These are phyloP conservation scores for Recurvirostra avosetta DNA, from an alignment of 2,113 vertebrate genomes.

Conservation along the genomic window DNA sequence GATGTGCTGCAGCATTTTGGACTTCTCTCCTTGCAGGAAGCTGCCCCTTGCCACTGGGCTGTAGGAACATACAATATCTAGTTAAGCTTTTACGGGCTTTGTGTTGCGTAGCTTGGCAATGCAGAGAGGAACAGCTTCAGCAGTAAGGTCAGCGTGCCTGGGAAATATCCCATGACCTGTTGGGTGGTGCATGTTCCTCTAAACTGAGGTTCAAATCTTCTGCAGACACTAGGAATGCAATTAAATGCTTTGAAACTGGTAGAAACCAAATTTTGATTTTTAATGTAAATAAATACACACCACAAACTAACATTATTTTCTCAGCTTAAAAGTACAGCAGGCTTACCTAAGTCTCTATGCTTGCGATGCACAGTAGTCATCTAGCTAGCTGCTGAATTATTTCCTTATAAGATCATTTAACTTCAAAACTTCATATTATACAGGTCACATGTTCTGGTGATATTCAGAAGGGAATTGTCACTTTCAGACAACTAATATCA, in stretches of 20 bases:
- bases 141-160: not conserved
- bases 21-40: not conserved
- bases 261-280: not conserved
- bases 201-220: not conserved
- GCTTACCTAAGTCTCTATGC: not conserved
- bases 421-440: conserved; percentile 67
- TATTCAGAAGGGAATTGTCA: conserved; percentile 76
- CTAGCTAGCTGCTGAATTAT: conserved; percentile 66
- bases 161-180: not conserved
- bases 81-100: not conserved
- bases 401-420: conserved; percentile 72
- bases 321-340: not conserved
- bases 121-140: not conserved
- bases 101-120: not conserved
- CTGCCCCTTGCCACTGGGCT: not conserved
- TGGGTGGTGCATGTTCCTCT: not conserved
- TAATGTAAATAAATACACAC: not conserved
- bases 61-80: not conserved
- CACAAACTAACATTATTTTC: not conserved
- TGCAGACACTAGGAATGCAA: not conserved
- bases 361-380: conserved; percentile 26
- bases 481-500: conserved; percentile 74
- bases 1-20: not conserved
- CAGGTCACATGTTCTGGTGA: conserved; percentile 61
- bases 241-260: not conserved